Percentiles rank a stretch among this genome's conserved stretches.
phyloP scores from a whole-genome alignment of 2,888 invertebrate genomes.

The Onthophagus sagittarius region DNA sequence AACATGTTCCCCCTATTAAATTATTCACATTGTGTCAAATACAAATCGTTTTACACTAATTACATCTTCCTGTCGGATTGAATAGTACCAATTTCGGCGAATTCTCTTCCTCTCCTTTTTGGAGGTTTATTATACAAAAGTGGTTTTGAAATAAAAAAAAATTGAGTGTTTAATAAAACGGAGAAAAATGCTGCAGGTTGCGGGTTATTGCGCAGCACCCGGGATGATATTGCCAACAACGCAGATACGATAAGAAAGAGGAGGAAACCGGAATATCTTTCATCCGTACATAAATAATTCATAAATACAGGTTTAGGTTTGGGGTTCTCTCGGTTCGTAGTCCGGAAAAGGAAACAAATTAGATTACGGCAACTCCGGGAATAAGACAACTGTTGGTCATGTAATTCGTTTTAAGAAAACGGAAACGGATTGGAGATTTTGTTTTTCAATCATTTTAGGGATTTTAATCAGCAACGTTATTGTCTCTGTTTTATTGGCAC shows the following conservation, averaged over 20 bases:
- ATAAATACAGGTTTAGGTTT: constrained; percentile 23
- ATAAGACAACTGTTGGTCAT: background rate
- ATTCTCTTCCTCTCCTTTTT: too few species aligned
- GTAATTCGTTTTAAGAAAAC: constrained; percentile 1
- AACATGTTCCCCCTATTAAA: background rate
- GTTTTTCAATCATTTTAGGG: background rate
- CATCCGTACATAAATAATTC: constrained; percentile 27
- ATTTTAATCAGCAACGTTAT: constrained; percentile 14
- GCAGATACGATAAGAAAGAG: background rate
- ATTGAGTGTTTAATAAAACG: constrained; percentile 8
- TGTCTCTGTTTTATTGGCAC: background rate
- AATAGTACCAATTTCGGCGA: background rate
- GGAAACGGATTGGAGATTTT: background rate
- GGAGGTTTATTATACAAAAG: background rate
- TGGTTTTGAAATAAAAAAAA: background rate
- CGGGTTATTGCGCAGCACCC: background rate
- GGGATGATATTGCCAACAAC: background rate
- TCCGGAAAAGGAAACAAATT: constrained; percentile 23
- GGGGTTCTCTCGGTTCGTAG: constrained; percentile 14
- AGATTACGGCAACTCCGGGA: constrained; percentile 14
- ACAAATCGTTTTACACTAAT: background rate
- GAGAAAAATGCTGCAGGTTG: background rate
- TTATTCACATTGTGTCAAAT: background rate
- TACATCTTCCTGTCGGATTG: background rate
- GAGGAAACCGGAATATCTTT: constrained; percentile 6